phyloP scores from a whole-genome alignment of 2,113 vertebrate genomes.

The human region GRCh38 chr11:127062001-127062500 shows the following conservation, averaged over 20 bases:
- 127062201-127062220: background rate
- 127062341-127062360: background rate
- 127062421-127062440: too few relatives aligned
- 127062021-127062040: background rate
- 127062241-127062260: background rate
- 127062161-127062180: background rate
- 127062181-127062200: background rate
- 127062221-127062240: background rate
- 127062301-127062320: background rate
- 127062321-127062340: background rate
- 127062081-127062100: background rate
- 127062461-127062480: background rate
- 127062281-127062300: background rate
- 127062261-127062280: background rate
- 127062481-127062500: background rate
- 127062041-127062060: too few relatives aligned
- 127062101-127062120: background rate
- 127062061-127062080: background rate
- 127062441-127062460: background rate
- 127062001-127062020: too few relatives aligned
- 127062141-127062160: background rate
- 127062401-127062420: background rate
- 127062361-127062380: too few relatives aligned
- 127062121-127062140: background rate
- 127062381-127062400: background rate